Evolutionary conservation across 2,113 vertebrate species (phyloP), one percentile per base, ranked within the genome.

Genomic region (Ellobius talpinus): DNA sequence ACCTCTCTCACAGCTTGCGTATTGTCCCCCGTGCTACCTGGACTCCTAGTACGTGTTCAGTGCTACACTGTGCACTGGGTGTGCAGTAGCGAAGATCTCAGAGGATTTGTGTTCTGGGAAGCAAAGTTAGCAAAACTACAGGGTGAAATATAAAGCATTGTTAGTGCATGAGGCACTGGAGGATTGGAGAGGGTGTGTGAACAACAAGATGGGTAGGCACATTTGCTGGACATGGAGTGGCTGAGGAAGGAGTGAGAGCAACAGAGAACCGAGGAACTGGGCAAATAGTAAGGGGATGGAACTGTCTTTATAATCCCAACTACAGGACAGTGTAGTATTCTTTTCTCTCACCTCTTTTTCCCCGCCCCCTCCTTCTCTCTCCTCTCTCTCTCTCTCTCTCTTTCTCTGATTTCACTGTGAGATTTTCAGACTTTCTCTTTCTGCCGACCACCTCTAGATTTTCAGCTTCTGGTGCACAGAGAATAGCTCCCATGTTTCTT

Each of bases 401-500:
- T n/a, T 13, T n/a, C 6, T n/a, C 33, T 58, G 1, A 85, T 58
- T 78, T 42, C 39, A 36, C 11, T 42, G 39, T 74, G 81, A 73
- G 52, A 93, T 65, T 79, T 45, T 5, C 10, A 91, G 31, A 93
- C 81, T 89, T 87, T 89, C 26, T 84, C 9, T 29, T 68, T 87
- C 2, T 73, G 66, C 17, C 45, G 68, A 19, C n/a, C 66, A 65
- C 66, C 78, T 95, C 36, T n/a, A 92, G 12, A 78, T 68, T 87
- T 36, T 68, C 11, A 85, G 16, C 36, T 95, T 85, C 72, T 96
- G 47, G 19, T 81, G n/a, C 52, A 77, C 33, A 92, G 7, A 68
- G 3, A 96, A 24, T 50, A 92, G 36, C 87, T 92, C 47, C 26
- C 42, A 73, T 90, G 77, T 94, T 79, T 61, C 78, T 93, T 29